Base-by-base conservation (phyloP, 2,113 vertebrate species). In the Leptobrachium ailaonicum region DNA sequence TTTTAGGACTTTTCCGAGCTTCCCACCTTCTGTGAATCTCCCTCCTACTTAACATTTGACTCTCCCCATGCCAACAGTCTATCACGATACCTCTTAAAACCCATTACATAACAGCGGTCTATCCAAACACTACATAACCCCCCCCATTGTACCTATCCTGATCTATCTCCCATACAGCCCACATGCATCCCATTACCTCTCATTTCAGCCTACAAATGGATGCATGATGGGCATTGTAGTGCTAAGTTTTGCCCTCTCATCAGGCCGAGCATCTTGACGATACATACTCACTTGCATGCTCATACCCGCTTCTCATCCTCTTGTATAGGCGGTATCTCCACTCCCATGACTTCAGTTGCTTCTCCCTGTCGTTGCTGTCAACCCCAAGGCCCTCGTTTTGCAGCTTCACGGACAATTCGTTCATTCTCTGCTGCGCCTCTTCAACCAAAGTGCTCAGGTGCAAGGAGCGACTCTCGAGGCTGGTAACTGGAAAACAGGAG, bases 261-360 rank as follows among this genome's bases (percentile, higher is more conserved):
- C 20, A 32, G 20, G 20, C 20, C 20, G 20, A 32, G 20, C 20
- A 32, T 43, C 20, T 66, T 42, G 60, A 42, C 10, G 20, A 72
- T 11, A 13, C 41, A 14, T 88, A 94, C 96, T 97, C 86, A 99
- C 98, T 89, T 79, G 97, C 93, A 0, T 98, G 95, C 80, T 97
- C 95, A 42, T 96, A 96, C 85, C 95, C 95, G 0, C 92, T 91
- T 82, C 87, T 95, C 97, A 99, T 99, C 85, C 96, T 95, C 77
- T 92, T 92, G 90, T 97, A 98, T 2, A 99, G 95, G 80, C 94
- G 93, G 81, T 89, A 91, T 86, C 95, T 91, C 96, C 96, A 98
- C 85, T 98, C 93, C 96, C 98, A 99, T n/a, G 92, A 91, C 79
- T 92, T 92, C 32, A 97, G 94, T 73, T 94, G 94, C 74, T 96